A percentile compares a stretch with the other conserved stretches of the same genome.
These are phyloP conservation scores for Fissipunctia ypsillon DNA, from an alignment of 2,888 invertebrate species.

Conservation along the genomic window DNA sequence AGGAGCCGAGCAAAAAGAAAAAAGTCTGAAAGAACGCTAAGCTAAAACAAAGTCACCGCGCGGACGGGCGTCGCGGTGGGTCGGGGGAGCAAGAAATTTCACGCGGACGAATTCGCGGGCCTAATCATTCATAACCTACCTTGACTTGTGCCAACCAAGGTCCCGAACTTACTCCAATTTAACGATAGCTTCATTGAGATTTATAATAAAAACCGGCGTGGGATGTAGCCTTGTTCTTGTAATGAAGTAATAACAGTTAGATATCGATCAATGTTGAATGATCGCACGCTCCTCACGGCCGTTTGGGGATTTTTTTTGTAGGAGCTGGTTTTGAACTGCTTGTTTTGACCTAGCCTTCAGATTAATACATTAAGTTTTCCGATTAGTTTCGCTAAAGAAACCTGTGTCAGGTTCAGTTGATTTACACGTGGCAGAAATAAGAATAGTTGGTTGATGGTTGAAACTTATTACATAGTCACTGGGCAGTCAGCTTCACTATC, in stretches of 20 bases:
- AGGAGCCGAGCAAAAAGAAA: too few relatives aligned
- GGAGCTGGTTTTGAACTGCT: not conserved
- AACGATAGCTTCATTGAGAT: constrained; percentile 50
- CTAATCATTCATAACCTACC: not conserved
- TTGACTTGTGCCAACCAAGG: constrained; percentile 34
- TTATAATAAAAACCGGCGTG: constrained; percentile 56
- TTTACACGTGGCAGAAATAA: not conserved
- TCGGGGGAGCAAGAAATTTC: too few relatives aligned
- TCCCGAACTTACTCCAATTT: constrained; percentile 43
- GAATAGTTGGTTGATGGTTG: not conserved
- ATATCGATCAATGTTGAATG: constrained; percentile 47
- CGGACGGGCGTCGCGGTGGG: too few relatives aligned
- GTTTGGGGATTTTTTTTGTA: constrained; percentile 10
- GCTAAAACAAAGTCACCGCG: too few relatives aligned
- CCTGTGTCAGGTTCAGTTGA: not conserved
- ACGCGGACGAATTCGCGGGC: too few relatives aligned
- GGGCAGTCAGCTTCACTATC: not conserved
- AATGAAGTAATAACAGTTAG: constrained; percentile 25
- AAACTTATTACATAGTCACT: not conserved
- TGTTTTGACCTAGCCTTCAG: not conserved
- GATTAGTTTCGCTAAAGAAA: not conserved
- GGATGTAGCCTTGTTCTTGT: constrained; percentile 50
- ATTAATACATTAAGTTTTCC: not conserved
- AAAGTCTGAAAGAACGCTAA: too few relatives aligned
- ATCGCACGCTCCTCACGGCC: constrained; percentile 15